Evolutionary conservation across 1,140 invertebrate species (phyloP), one percentile per base, ranked within the genome.

Genomic region (Macrocentrus cingulum): DNA sequence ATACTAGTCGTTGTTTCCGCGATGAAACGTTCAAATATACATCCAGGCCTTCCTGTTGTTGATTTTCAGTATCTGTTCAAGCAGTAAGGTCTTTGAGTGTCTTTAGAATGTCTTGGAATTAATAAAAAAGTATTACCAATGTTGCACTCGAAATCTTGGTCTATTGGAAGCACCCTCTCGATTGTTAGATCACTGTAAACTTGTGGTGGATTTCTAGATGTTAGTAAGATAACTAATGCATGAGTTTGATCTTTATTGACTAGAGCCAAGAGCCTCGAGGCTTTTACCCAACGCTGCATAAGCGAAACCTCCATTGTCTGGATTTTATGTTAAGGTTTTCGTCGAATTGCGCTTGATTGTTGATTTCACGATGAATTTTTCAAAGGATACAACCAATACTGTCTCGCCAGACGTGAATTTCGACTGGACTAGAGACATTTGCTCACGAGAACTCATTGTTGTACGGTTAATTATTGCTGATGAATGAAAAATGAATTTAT

Each of bases 91-190:
- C 23, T 11, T 19, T 15, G 3, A 18, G 9, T 3, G 20, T 37
- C 1, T 2, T 11, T n/a, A 22, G 29, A 1, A 29, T n/a, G n/a
- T n/a, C n/a, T n/a, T 23, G 22, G 8, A 9, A 54, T 16, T 9
- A 29, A 29, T 29, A 29, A 29, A 5, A 5, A 4, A 13, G 8
- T 36, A 70, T 69, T 77, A 87, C 85, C 85, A 69, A 89, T 87
- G 81, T 89, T 85, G 81, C 86, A 91, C 70, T 85, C 85, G 75
- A 91, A 91, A 65, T 84, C 84, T 61, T 83, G 81, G 77, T 90
- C 85, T 46, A 92, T 84, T n/a, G 89, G 88, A 62, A 91, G 78
- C 37, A 88, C 82, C 68, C 83, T 84, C 76, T 91, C 88, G 67
- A 90, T 82, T 6, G 84, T 84, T 60, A 91, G 75, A 75, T 91